Evolutionary conservation across 2,888 invertebrate genomes (phyloP), one percentile per base, ranked within the genome.

Genomic region (Amphipoea oculea): DNA sequence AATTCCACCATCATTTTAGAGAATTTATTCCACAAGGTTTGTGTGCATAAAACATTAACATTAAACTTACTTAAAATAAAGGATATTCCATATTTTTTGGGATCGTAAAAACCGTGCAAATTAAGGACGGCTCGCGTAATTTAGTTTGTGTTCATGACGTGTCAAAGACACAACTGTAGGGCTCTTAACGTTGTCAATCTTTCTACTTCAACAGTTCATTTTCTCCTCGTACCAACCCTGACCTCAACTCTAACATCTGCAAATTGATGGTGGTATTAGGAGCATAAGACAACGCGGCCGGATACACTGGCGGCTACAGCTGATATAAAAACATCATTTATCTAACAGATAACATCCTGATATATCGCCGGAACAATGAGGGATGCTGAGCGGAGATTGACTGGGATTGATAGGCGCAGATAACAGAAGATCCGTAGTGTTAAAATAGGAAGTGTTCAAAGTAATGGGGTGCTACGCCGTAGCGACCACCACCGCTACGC

Each of bases 271-370:
- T 72, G 65, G 86, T 77, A 80, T 88, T 79, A 89, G 65, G 62
- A 79, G 73, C 78, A 71, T 78, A 76, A 86, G 80, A 85, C 85
- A 85, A 78, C 57, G 67, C 69, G 72, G 79, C 74, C 73, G 68
- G 77, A 81, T 80, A 81, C 81, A 81, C 71, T 62, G 68, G 73
- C 74, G 85, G 74, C 60, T 83, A 69, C 76, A 83, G 84, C 81
- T 77, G 87, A 85, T 84, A 70, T 85, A 85, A 87, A 84, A 85
- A 85, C 85, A 89, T 88, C 78, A 85, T 86, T 89, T 86, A 89
- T 87, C 81, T 77, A 69, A 20, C 48, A 73, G 89, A 89, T 89
- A 87, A 72, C 78, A 88, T 87, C 89, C 73, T 86, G 66, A 85
- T 83, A 83, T 83, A 85, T 85, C 63, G 83, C 81, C 17, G 66